Base-by-base conservation (phyloP, 2,113 vertebrate species). In the Centropus unirufus region DNA sequence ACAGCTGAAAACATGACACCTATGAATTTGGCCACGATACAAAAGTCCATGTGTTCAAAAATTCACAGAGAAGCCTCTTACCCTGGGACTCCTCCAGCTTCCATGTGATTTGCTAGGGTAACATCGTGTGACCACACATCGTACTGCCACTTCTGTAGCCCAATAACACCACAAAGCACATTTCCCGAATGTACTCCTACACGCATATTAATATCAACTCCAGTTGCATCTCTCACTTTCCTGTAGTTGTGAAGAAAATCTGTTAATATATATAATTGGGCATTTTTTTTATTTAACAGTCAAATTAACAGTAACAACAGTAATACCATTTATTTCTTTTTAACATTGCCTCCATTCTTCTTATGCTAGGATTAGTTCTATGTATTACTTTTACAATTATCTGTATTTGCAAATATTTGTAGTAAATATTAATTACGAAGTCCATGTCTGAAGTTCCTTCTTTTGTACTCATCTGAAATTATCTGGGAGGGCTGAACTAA, bases 91-190 rank as follows among this genome's bases (percentile, higher is more conserved):
- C 99, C 99, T 52, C 99, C 99, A 89, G 99, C 99, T 92, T 99
- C 99, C 99, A 99, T 99, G 93, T 99, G 99, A 94, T 99, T 99
- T 95, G 99, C 99, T 94, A 99, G 95, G 17, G 99, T 99, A 40
- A 99, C 99, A 36, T 99, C 99, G 54, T 99, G 99, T 64, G 99
- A 99, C 99, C 99, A 99, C 26, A 99, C 99, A 30, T 99, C 99
- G 1, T 99, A 99, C 80, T 99, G 99, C 99, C 99, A 99, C 94
- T 99, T 99, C 97, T 99, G 99, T 46, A 99, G 98, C 40, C 99
- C 99, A 19, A 99, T 99, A 12, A 99, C 99, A 0, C 99, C 99
- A n/a, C 99, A 99, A 39, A 99, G 98, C 32, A 99, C 99, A 3
- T 99, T 99, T 72, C 99, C 99, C 2, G 99, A 99, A 94, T 99